Conservation (phyloP, 1,140 invertebrate species). For the Augochlora pura region DNA sequence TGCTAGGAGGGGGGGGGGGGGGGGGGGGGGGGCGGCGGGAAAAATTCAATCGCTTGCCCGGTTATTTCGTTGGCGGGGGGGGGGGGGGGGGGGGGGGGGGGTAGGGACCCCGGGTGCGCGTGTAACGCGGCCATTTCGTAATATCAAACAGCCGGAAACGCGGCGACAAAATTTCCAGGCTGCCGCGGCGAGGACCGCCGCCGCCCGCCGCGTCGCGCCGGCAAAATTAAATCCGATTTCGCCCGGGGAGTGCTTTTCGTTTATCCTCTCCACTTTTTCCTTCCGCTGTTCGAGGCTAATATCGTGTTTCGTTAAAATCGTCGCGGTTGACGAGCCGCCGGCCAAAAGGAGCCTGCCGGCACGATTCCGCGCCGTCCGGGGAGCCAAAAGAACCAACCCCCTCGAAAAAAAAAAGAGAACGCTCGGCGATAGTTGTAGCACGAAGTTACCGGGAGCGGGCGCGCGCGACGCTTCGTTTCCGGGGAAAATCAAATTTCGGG, state of each 20-base stretch:
- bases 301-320: constrained; percentile 19
- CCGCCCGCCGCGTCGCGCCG: no score
- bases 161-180: neutral
- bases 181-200: neutral
- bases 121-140: neutral
- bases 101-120: neutral
- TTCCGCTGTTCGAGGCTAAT: neutral
- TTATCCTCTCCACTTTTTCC: neutral
- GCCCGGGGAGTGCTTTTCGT: neutral
- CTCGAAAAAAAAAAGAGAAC: neutral
- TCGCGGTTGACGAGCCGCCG: neutral
- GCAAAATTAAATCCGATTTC: constrained; percentile 34
- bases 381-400: no score
- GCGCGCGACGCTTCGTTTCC: neutral
- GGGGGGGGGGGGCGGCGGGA: neutral
- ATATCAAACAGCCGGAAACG: constrained; percentile 8
- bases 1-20: no score
- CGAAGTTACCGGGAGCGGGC: neutral
- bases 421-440: neutral
- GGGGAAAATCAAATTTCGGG: no score
- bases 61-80: constrained; percentile 15
- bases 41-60: constrained; percentile 12
- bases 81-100: no score
- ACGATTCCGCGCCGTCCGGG: neutral
- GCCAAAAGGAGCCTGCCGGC: no score